These are phyloP conservation scores for Eidolon dupreanum DNA, from an alignment of 2,797 vertebrate species.

Conservation along the genomic window DNA sequence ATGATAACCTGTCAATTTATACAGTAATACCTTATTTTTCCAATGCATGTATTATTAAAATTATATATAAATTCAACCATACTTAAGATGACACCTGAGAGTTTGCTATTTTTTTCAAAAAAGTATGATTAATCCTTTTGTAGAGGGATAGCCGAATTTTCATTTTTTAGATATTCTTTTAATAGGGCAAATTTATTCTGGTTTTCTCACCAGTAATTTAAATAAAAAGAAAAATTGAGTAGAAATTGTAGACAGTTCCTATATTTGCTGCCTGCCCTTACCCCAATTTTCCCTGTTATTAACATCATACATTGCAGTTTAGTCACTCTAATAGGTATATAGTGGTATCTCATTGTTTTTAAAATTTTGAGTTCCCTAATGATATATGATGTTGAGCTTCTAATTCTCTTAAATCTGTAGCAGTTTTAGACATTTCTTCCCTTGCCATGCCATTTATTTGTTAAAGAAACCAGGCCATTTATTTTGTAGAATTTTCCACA, in stretches of 20 bases:
- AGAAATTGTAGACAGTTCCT: no score
- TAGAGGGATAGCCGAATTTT: neutral
- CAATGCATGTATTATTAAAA: neutral
- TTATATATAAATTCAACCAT: neutral
- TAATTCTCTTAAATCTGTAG: neutral
- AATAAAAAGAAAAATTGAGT: neutral
- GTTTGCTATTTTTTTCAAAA: neutral
- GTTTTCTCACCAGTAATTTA: neutral
- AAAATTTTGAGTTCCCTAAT: neutral
- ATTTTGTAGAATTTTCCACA: neutral
- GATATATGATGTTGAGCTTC: neutral
- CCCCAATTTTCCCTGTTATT: no score
- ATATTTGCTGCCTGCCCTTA: no score
- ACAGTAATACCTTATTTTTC: neutral
- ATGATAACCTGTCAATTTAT: neutral
- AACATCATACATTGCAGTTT: neutral
- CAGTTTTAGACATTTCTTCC: neutral
- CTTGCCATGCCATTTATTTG: neutral
- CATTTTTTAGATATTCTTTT: neutral
- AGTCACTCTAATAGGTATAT: neutral
- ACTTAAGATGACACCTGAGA: neutral
- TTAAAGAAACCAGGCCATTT: neutral
- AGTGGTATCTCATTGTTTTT: neutral
- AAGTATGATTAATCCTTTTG: neutral
- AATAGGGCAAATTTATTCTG: neutral